These are phyloP conservation scores for Polyommatus icarus DNA, from an alignment of 2,888 invertebrate genomes.

Conservation along the genomic window DNA sequence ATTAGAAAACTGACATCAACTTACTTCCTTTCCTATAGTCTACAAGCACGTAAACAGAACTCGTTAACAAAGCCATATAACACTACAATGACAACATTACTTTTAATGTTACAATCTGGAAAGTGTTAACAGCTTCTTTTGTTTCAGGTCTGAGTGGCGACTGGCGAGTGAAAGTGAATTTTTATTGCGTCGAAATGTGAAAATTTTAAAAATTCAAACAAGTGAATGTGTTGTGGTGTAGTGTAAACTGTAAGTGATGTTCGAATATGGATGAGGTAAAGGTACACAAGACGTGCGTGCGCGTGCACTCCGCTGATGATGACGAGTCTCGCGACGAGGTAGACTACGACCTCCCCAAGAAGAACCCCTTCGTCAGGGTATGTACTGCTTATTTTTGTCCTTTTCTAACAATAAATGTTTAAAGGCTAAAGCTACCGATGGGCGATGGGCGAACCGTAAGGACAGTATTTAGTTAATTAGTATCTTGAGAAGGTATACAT, in stretches of 20 bases:
- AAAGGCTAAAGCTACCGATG: too few relatives aligned
- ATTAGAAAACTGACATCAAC: too few relatives aligned
- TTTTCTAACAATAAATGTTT: too few relatives aligned
- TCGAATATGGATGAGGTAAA: slow-evolving; percentile 70
- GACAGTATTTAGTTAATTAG: too few relatives aligned
- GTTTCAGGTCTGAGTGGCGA: slow-evolving; percentile 21
- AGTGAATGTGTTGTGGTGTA: slow-evolving; percentile 29
- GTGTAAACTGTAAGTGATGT: slow-evolving; percentile 54
- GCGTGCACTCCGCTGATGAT: slow-evolving; percentile 71
- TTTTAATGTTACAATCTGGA: neutral
- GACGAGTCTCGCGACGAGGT: slow-evolving; percentile 72
- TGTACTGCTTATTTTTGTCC: slow-evolving; percentile 45
- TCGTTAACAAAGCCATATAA: neutral
- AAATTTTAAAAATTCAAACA: slow-evolving; percentile 36
- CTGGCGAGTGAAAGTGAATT: slow-evolving; percentile 27
- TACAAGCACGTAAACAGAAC: too few relatives aligned
- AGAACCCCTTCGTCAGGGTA: slow-evolving; percentile 70
- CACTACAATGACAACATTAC: neutral
- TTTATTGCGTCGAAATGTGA: slow-evolving; percentile 34
- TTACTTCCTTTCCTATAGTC: too few relatives aligned
- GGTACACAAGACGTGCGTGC: slow-evolving; percentile 72
- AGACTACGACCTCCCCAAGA: slow-evolving; percentile 69
- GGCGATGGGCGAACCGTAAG: too few relatives aligned
- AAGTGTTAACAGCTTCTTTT: slow-evolving; percentile 4
- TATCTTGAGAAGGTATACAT: too few relatives aligned